A percentile compares a stretch with the other conserved stretches of the same genome.
Evolutionary conservation across 2,888 invertebrate species (phyloP).

Genomic region (Acanthosepion lycidas): DNA sequence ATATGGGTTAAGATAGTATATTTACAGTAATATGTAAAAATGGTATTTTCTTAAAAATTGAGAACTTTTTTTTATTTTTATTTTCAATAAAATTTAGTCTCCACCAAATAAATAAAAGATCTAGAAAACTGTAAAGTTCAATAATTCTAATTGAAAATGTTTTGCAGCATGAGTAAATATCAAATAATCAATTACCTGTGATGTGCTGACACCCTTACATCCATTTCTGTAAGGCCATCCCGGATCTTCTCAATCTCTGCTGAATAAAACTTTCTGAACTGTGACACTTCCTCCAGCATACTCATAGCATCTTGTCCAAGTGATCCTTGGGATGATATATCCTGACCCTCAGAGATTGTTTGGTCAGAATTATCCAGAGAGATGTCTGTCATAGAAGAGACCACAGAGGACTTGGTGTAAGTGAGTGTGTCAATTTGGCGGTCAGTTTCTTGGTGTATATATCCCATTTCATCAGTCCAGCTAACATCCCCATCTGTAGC

Average conservation of each 20-base stretch:
- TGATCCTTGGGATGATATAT: background rate
- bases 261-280: background rate
- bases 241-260: background rate
- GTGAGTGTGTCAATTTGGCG: background rate
- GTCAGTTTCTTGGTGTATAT: background rate
- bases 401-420: background rate
- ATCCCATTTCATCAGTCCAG: slow-evolving; percentile 24
- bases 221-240: slow-evolving; percentile 38
- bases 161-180: no score
- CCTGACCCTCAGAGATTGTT: background rate
- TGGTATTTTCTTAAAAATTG: no score
- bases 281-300: background rate
- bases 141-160: no score
- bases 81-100: no score
- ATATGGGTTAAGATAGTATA: no score
- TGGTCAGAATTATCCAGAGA: background rate
- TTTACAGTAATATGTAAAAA: no score
- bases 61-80: no score
- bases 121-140: no score
- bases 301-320: background rate
- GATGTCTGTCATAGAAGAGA: background rate
- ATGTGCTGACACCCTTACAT: background rate
- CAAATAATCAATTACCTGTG: background rate
- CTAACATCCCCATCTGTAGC: background rate
- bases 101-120: no score